phyloP scores from a whole-genome alignment of 1,140 invertebrate species.

The Drosophila pachea region DNA sequence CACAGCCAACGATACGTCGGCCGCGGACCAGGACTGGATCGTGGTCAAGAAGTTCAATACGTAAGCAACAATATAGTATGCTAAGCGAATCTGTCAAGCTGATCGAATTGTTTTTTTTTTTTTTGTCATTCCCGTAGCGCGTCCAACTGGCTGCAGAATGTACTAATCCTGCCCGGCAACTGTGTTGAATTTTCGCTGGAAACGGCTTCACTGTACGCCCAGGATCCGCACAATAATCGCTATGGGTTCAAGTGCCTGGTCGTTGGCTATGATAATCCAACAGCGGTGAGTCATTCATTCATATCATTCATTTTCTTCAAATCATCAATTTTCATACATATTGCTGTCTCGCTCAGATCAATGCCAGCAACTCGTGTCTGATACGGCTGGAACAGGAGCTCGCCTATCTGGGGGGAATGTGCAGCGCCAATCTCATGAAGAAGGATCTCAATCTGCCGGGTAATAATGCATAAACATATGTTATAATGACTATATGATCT shows the following conservation, averaged over 20 bases:
- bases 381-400: slow-evolving; percentile 93
- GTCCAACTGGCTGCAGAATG: slow-evolving; percentile 91
- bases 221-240: slow-evolving; percentile 89
- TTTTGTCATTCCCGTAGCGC: no score
- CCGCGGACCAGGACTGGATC: slow-evolving; percentile 67
- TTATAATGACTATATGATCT: neutral
- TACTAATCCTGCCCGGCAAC: slow-evolving; percentile 94
- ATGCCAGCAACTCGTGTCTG: slow-evolving; percentile 80
- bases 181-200: slow-evolving; percentile 96
- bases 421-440: slow-evolving; percentile 92
- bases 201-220: slow-evolving; percentile 96
- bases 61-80: slow-evolving; percentile 40
- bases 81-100: neutral
- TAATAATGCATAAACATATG: slow-evolving; percentile 68
- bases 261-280: slow-evolving; percentile 93
- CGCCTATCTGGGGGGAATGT: slow-evolving; percentile 93
- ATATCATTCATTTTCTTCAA: neutral
- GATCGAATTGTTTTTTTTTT: neutral
- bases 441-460: slow-evolving; percentile 88
- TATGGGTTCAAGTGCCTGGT: slow-evolving; percentile 96
- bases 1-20: neutral
- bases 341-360: slow-evolving; percentile 58
- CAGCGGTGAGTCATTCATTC: slow-evolving; percentile 46
- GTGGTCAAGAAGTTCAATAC: slow-evolving; percentile 78
- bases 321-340: slow-evolving; percentile 59